Evolutionary conservation across 2,888 invertebrate genomes (phyloP), one percentile per base, ranked within the genome.

Genomic region (Agapetus fuscipes): DNA sequence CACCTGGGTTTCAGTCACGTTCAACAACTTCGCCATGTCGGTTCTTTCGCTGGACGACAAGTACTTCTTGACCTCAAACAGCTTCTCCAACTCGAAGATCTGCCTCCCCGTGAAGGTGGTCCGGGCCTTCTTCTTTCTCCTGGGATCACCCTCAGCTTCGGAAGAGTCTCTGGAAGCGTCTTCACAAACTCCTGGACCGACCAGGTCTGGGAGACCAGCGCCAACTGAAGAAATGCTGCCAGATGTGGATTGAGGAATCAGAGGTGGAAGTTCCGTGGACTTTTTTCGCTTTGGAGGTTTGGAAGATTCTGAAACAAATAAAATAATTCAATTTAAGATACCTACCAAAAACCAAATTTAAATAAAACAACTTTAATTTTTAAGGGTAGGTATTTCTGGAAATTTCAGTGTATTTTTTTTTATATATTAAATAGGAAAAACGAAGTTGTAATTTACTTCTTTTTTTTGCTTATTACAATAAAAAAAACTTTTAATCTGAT

Each of bases 1-100:
- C 58, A 94, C 94, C 86, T 95, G 95, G 26, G 94, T 94, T 67
- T 95, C 95, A 1, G 95, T 95, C 46, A 95, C 95, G 60, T 86
- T 89, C 41, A 95, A 74, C 46, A 91, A 68, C 54, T 89, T 87
- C 15, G 95, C 94, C 89, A 95, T 88, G 53, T 94, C 94, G 24
- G 91, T 84, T 49, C 95, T 65, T 62, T 95, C 95, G 46, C 88
- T 89, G 15, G 93, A 93, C 50, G 91, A 93, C 48, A 95, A 74
- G 65, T 95, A 95, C 67, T 95, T 95, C 72, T 95, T 95, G 53
- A 87, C 76, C 61, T 94, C 95, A 58, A 95, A 95, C 64, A 94
- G 84, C 58, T 91, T 88, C 69, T 95, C 95, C 61, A 96, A 71
- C 66, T 95, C 95, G 66, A 94, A 95, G 60, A 94, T 94, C 71